Evolutionary conservation across 2,113 vertebrate species (phyloP).

Genomic region (Crotalus helleri): DNA sequence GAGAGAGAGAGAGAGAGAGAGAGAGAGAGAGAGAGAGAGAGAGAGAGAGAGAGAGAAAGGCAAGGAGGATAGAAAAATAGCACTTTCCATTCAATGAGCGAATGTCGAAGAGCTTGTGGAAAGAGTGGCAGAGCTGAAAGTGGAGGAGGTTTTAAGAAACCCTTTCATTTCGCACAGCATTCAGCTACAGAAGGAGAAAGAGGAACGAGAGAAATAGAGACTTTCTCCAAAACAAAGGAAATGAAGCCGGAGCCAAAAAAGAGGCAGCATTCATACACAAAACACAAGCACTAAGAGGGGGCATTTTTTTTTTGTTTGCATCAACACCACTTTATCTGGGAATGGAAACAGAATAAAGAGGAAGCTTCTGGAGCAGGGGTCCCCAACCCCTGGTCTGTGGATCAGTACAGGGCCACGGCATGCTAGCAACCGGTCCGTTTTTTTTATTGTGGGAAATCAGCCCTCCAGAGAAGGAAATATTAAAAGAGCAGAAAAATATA

Average conservation of each 20-base stretch:
- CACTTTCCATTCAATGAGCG: neutral
- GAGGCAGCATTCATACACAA: neutral
- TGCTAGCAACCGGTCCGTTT: no score
- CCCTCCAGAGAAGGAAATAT: no score
- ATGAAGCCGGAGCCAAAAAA: neutral
- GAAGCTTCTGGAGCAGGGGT: neutral
- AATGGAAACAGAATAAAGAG: neutral
- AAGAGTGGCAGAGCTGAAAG: neutral
- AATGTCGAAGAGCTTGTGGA: neutral
- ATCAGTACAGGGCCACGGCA: no score
- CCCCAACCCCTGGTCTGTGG: no score
- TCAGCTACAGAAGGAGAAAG: neutral
- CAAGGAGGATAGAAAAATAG: neutral
- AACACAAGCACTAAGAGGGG: neutral
- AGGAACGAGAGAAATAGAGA: neutral
- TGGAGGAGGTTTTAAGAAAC: neutral
- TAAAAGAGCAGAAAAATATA: no score
- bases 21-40: no score
- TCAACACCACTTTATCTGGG: neutral
- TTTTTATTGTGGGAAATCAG: no score
- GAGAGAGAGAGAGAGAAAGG: neutral
- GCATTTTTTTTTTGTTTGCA: neutral
- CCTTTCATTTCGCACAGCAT: neutral
- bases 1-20: neutral
- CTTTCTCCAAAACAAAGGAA: neutral